These are phyloP conservation scores for Macropus fuliginosus DNA, from an alignment of 2,797 vertebrate species.

Conservation along the genomic window DNA sequence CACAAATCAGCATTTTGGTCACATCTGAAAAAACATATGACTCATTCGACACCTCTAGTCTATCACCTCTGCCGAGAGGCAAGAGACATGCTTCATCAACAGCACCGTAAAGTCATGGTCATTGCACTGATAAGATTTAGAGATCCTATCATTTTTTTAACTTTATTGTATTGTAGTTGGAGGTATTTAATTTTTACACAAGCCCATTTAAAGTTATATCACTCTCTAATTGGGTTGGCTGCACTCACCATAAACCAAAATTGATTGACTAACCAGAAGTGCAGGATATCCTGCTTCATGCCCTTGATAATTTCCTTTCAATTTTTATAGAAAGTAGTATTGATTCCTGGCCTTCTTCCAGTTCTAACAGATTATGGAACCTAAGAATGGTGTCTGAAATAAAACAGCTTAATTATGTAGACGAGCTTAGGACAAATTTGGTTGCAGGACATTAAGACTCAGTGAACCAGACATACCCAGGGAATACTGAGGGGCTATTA, in stretches of 20 bases:
- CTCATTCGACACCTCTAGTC: not conserved
- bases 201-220: conserved; percentile 32
- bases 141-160: not conserved
- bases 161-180: not conserved
- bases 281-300: conserved; percentile 10
- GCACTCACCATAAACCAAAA: not conserved
- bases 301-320: not conserved
- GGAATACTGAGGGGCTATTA: not conserved
- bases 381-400: conserved; percentile 33
- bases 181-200: conserved; percentile 5
- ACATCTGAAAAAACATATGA: not conserved
- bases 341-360: conserved; percentile 39
- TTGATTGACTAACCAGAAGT: not conserved
- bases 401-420: conserved; percentile 15
- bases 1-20: not conserved
- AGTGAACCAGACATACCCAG: not conserved
- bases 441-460: not conserved
- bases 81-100: not conserved
- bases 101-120: not conserved
- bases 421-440: not conserved
- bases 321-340: conserved; percentile 35
- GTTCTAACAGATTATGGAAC: conserved; percentile 23
- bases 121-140: not conserved
- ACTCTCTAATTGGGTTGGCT: conserved; percentile 47
- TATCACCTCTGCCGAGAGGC: not conserved